Conservation (phyloP, 2,888 invertebrate species). For the Gryllus longicercus region DNA sequence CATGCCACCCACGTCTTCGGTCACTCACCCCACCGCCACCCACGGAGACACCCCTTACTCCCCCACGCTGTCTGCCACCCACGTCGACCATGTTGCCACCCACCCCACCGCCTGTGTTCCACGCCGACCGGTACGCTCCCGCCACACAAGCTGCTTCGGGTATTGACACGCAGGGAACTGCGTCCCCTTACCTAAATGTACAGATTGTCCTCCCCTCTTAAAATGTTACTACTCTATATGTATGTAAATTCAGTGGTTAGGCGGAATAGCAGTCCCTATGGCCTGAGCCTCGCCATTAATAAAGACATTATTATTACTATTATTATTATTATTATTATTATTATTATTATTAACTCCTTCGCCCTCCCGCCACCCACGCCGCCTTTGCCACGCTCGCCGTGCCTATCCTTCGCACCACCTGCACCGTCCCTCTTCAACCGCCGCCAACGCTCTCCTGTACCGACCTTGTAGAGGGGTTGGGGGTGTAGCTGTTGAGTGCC, state of each 20-base stretch:
- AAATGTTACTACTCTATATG: too few relatives aligned
- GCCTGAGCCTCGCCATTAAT: too few relatives aligned
- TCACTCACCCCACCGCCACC: conserved; percentile 43
- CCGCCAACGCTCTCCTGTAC: conserved; percentile 43
- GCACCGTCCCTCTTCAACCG: neutral
- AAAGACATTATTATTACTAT: too few relatives aligned
- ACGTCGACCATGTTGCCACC: too few relatives aligned
- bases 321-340: too few relatives aligned
- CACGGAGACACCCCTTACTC: conserved; percentile 34
- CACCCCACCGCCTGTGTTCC: too few relatives aligned
- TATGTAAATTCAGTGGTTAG: too few relatives aligned
- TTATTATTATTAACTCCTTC: neutral
- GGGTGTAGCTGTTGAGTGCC: too few relatives aligned
- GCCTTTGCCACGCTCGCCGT: neutral
- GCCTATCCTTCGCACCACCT: neutral
- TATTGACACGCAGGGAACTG: too few relatives aligned
- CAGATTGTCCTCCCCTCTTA: conserved; percentile 4
- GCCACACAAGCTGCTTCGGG: too few relatives aligned
- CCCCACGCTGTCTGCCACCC: conserved; percentile 20
- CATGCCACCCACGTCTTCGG: conserved; percentile 45
- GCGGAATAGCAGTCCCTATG: too few relatives aligned
- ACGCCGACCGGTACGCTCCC: too few relatives aligned
- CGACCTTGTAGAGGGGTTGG: conserved; percentile 38
- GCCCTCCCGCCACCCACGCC: neutral
- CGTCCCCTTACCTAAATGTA: conserved; percentile 32